Evolutionary conservation across 1,140 invertebrate genomes (phyloP).

Genomic region (Homalodisca vitripennis): DNA sequence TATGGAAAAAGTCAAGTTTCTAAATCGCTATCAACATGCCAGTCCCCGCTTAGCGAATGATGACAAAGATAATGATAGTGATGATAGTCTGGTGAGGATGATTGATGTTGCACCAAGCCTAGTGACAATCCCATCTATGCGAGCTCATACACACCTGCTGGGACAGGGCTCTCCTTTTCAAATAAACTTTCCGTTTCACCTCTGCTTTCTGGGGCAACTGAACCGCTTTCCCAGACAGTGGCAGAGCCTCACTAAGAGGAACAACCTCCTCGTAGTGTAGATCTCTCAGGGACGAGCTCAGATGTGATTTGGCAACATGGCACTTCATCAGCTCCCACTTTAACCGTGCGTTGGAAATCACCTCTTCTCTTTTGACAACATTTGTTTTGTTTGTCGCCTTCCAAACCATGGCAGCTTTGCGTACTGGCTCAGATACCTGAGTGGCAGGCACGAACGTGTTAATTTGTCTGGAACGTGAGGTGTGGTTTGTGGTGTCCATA

Average conservation of each 20-base stretch:
- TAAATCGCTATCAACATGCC: not conserved
- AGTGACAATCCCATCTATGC: not conserved
- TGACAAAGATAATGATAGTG: slow-evolving; percentile 1
- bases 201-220: slow-evolving; percentile 37
- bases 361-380: slow-evolving; percentile 2
- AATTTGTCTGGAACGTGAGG: too few relatives aligned
- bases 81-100: not conserved
- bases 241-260: slow-evolving; percentile 43
- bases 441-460: slow-evolving; percentile 27
- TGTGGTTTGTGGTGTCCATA: too few relatives aligned
- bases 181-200: slow-evolving; percentile 37
- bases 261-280: slow-evolving; percentile 36
- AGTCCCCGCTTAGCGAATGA: not conserved
- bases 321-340: slow-evolving; percentile 76
- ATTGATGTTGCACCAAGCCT: not conserved
- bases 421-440: slow-evolving; percentile 64
- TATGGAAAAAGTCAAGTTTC: too few relatives aligned
- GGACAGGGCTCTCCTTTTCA: slow-evolving; percentile 51
- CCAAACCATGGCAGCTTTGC: slow-evolving; percentile 72
- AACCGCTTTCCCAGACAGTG: slow-evolving; percentile 48
- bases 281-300: slow-evolving; percentile 45
- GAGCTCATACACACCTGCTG: slow-evolving; percentile 41
- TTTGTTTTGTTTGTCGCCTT: slow-evolving; percentile 49
- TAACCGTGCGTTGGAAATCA: slow-evolving; percentile 75
- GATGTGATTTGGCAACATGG: slow-evolving; percentile 48